Percentiles rank a stretch among this genome's conserved stretches.
These are phyloP conservation scores for Thryonomys swinderianus DNA, from an alignment of 2,113 vertebrate species.

Conservation along the genomic window DNA sequence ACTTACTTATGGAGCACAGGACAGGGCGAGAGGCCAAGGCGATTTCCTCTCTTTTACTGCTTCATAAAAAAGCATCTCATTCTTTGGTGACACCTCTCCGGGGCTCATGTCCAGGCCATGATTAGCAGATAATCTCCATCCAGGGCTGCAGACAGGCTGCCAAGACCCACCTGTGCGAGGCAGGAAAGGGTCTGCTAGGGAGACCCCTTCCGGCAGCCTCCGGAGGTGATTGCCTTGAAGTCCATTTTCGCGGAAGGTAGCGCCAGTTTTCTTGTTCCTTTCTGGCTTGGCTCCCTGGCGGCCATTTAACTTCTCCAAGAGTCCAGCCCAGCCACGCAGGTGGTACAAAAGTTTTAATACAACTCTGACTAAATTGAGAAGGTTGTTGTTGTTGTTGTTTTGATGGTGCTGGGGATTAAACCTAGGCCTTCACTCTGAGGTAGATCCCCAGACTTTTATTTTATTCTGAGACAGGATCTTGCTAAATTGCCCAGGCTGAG, in stretches of 20 bases:
- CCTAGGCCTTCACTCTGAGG: background rate
- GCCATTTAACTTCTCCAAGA: constrained; percentile 42
- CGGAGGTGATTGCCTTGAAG: background rate
- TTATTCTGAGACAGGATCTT: background rate
- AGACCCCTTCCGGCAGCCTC: background rate
- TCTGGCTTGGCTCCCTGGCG: constrained; percentile 22
- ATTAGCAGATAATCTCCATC: constrained; percentile 79
- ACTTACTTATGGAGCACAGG: constrained; percentile 79
- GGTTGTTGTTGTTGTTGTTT: background rate
- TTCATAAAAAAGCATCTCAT: constrained; percentile 81
- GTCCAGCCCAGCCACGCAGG: background rate
- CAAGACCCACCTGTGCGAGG: constrained; percentile 46
- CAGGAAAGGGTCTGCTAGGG: background rate
- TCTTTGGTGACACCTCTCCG: constrained; percentile 73
- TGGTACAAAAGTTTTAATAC: background rate
- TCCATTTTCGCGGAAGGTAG: background rate
- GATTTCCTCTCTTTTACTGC: constrained; percentile 85
- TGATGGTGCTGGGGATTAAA: background rate
- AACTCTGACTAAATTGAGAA: background rate
- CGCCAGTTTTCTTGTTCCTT: background rate
- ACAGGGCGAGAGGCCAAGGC: constrained; percentile 73
- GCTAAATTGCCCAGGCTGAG: background rate
- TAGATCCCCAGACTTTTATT: background rate
- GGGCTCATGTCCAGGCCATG: constrained; percentile 66
- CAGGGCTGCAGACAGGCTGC: background rate